These are phyloP conservation scores for Manis crassicaudata DNA, from an alignment of 2,797 vertebrate genomes.

Conservation along the genomic window DNA sequence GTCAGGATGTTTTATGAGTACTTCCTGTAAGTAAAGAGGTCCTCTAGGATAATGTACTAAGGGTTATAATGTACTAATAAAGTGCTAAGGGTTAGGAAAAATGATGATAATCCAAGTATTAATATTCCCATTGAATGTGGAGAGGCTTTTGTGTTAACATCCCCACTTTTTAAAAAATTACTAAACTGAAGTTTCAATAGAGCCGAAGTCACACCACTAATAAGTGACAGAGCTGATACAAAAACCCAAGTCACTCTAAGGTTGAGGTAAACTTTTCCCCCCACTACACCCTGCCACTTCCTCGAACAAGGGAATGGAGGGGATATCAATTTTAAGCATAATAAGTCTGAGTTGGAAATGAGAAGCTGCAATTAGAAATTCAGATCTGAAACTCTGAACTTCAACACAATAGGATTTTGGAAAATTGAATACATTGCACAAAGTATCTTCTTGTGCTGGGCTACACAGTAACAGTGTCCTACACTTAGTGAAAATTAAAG, in stretches of 20 bases:
- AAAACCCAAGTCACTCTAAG: not conserved
- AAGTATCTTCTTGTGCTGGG: not conserved
- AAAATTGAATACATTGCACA: not conserved
- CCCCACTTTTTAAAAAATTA: not conserved
- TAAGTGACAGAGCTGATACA: not conserved
- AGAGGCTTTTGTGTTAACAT: constrained; percentile 6
- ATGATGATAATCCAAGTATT: not conserved
- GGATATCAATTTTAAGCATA: not conserved
- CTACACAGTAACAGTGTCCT: not conserved
- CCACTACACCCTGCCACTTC: not conserved
- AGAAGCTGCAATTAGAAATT: not conserved
- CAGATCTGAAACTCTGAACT: not conserved
- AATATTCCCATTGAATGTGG: not conserved
- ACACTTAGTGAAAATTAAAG: constrained; percentile 55
- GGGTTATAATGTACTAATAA: not conserved
- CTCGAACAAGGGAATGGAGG: not conserved
- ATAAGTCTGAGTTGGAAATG: not conserved
- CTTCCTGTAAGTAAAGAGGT: not conserved
- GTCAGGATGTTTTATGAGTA: not conserved
- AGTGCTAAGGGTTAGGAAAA: not conserved
- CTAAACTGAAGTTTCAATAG: not conserved
- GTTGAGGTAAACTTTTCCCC: not conserved
- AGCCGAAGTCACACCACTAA: not conserved
- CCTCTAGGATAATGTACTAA: not conserved
- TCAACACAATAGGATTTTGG: not conserved